Percentiles rank a stretch among this genome's conserved stretches.
Evolutionary conservation across 1,140 invertebrate species (phyloP).

Genomic region (Sminthurinus signatus): DNA sequence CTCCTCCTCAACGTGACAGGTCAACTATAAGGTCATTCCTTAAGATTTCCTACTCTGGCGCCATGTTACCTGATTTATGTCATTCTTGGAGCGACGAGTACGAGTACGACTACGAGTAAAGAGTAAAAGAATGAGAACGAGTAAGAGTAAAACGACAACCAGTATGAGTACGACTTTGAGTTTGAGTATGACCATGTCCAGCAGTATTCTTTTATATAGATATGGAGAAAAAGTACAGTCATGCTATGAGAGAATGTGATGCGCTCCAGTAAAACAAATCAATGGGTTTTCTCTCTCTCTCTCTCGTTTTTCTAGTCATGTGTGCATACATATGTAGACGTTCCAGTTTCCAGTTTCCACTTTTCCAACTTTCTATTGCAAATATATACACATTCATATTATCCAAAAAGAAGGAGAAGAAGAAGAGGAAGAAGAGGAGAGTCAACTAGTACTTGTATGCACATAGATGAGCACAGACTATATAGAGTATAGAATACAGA

Average conservation of each 20-base stretch:
- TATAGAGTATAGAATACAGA: too few species aligned
- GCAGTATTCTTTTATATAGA: too few species aligned
- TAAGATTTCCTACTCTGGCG: slow-evolving; percentile 23
- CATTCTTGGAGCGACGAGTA: slow-evolving; percentile 10
- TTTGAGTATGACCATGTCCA: too few species aligned
- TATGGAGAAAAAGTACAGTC: too few species aligned
- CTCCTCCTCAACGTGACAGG: slow-evolving; percentile 37
- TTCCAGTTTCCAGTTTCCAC: neutral
- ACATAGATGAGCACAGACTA: too few species aligned
- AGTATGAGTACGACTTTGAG: too few species aligned
- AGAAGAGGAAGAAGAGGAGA: neutral
- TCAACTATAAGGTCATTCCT: slow-evolving; percentile 33
- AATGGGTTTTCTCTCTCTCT: slow-evolving; percentile 16
- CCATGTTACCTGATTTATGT: slow-evolving; percentile 31
- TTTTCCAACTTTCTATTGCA: too few species aligned
- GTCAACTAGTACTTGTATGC: too few species aligned
- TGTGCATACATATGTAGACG: neutral
- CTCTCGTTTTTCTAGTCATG: neutral
- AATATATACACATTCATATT: too few species aligned
- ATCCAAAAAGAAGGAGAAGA: too few species aligned
- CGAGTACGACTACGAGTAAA: neutral
- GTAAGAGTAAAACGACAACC: too few species aligned
- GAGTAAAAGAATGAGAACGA: too few species aligned
- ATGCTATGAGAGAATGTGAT: slow-evolving; percentile 12
- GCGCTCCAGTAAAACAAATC: slow-evolving; percentile 27